These are phyloP conservation scores for Poeciliopsis turrubarensis DNA, from an alignment of 2,113 vertebrate genomes.

Conservation along the genomic window DNA sequence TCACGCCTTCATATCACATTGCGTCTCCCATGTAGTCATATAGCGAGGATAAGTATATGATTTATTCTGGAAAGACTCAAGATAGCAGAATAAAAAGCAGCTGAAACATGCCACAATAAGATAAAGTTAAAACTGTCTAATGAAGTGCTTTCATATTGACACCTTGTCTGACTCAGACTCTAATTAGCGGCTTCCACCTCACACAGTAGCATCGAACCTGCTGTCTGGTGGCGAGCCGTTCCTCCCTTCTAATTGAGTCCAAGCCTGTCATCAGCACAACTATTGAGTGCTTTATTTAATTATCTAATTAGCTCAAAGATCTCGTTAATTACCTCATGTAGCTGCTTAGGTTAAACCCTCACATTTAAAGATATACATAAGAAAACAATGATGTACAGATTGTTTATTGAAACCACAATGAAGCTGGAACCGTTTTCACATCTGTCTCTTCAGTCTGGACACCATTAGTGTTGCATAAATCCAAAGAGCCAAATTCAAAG, in stretches of 20 bases:
- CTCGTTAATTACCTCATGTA: conserved; percentile 1
- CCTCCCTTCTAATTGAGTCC: conserved; percentile 45
- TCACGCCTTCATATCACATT: conserved; percentile 26
- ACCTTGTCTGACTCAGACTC: conserved; percentile 55
- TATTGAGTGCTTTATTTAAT: conserved; percentile 28
- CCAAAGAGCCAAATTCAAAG: neutral
- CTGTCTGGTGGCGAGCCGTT: conserved; percentile 10
- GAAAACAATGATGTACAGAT: neutral
- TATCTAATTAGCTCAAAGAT: conserved; percentile 31
- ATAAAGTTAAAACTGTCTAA: conserved; percentile 22
- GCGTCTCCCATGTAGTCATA: conserved; percentile 35
- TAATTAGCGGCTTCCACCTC: conserved; percentile 68
- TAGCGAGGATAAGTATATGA: neutral
- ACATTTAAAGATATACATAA: neutral
- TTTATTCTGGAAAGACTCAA: conserved; percentile 12
- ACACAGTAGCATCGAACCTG: conserved; percentile 48
- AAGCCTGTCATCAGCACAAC: conserved; percentile 40
- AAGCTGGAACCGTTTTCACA: neutral
- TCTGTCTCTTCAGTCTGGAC: neutral
- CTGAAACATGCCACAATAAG: conserved; percentile 25
- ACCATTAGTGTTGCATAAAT: conserved; percentile 1
- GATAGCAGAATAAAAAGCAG: neutral
- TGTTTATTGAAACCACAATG: neutral
- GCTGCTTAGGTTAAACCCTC: neutral
- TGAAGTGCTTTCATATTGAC: conserved; percentile 55